A percentile compares a stretch with the other conserved stretches of the same genome.
phyloP scores from a whole-genome alignment of 2,888 invertebrate genomes.

The Parnassius mnemosyne region DNA sequence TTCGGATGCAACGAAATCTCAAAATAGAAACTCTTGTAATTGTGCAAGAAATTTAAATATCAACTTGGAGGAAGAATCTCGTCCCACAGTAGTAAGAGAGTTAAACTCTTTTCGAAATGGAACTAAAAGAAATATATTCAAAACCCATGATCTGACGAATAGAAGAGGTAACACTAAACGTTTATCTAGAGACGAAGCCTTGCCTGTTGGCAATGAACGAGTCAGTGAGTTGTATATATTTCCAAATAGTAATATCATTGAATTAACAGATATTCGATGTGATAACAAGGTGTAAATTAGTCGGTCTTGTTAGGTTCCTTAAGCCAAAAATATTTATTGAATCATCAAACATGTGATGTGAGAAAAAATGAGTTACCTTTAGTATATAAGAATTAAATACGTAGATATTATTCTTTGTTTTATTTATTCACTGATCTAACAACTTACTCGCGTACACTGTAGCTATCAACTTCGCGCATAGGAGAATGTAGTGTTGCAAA shows the following conservation, averaged over 20 bases:
- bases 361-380: constrained; percentile 17
- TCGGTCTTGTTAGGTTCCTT: constrained; percentile 6
- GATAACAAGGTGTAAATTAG: constrained; percentile 69
- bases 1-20: constrained; percentile 50
- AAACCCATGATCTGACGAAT: constrained; percentile 31
- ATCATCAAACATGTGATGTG: constrained; percentile 28
- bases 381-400: constrained; percentile 15
- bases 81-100: constrained; percentile 46
- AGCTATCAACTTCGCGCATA: too few species aligned
- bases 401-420: constrained; percentile 16
- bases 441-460: too few species aligned
- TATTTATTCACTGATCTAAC: neutral
- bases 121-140: constrained; percentile 28
- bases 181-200: constrained; percentile 43
- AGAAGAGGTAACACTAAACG: constrained; percentile 46
- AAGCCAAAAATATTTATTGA: constrained; percentile 17
- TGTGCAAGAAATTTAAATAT: constrained; percentile 51
- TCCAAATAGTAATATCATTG: constrained; percentile 71
- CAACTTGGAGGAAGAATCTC: constrained; percentile 47
- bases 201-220: constrained; percentile 63
- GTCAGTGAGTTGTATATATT: constrained; percentile 73
- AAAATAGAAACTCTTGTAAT: constrained; percentile 53
- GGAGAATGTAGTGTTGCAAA: too few species aligned
- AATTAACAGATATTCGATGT: constrained; percentile 68
- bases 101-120: constrained; percentile 43